phyloP scores from a whole-genome alignment of 2,113 vertebrate genomes.

The Oryzias melastigma region DNA sequence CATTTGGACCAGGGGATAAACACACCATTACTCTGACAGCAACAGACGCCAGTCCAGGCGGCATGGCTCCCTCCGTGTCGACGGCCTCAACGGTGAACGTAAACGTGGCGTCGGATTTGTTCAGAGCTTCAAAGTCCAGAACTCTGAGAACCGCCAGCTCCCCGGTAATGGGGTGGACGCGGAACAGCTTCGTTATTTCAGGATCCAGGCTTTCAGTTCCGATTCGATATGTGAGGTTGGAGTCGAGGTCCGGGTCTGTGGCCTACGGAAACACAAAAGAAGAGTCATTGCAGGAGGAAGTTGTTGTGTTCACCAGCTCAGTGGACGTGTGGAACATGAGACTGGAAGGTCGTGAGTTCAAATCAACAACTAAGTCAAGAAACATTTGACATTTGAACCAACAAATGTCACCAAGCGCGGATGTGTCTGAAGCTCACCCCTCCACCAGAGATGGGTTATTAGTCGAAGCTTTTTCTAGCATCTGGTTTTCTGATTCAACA shows the following conservation, averaged over 20 bases:
- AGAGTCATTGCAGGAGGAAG: neutral
- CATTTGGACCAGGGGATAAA: slow-evolving; percentile 3
- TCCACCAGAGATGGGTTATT: no score
- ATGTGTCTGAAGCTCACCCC: no score
- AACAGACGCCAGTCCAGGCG: slow-evolving; percentile 77
- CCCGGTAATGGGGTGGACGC: slow-evolving; percentile 82
- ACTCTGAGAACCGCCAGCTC: slow-evolving; percentile 81
- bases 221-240: slow-evolving; percentile 91
- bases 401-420: no score
- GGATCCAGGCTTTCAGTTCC: slow-evolving; percentile 59
- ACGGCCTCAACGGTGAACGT: slow-evolving; percentile 90
- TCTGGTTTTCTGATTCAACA: no score
- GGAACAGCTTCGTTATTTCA: slow-evolving; percentile 81
- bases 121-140: slow-evolving; percentile 90
- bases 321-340: no score
- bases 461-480: no score
- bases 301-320: no score
- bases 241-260: slow-evolving; percentile 84
- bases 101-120: slow-evolving; percentile 76
- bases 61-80: slow-evolving; percentile 87
- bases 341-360: no score
- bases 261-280: slow-evolving; percentile 75
- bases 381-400: no score
- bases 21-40: slow-evolving; percentile 65
- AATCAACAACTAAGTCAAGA: no score